phyloP scores from a whole-genome alignment of 2,797 vertebrate genomes.

The Sebastes paucispinis region DNA sequence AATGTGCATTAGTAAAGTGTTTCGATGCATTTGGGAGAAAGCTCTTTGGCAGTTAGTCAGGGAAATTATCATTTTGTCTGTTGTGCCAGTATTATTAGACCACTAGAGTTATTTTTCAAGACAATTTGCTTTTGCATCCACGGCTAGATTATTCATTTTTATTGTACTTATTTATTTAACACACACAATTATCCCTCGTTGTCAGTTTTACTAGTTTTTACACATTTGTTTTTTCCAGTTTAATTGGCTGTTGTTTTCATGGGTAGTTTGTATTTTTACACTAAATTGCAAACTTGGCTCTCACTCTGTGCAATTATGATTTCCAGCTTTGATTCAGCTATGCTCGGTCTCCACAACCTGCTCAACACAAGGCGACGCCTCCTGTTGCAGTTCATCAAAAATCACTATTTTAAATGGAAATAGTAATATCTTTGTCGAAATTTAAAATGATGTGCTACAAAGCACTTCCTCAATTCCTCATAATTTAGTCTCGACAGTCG shows the following conservation, averaged over 20 bases:
- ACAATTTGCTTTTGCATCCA: slow-evolving; percentile 1
- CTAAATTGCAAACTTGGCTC: slow-evolving; percentile 62
- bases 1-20: background rate
- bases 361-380: background rate
- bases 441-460: background rate
- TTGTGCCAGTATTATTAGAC: background rate
- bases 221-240: slow-evolving; percentile 24
- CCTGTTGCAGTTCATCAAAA: background rate
- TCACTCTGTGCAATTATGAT: slow-evolving; percentile 27
- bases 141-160: slow-evolving; percentile 20
- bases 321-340: slow-evolving; percentile 25
- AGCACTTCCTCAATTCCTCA: background rate
- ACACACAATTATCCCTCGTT: slow-evolving; percentile 24
- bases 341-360: slow-evolving; percentile 8
- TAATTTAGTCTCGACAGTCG: background rate
- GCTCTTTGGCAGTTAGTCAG: background rate
- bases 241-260: slow-evolving; percentile 59
- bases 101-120: slow-evolving; percentile 1
- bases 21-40: background rate
- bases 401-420: background rate
- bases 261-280: slow-evolving; percentile 52
- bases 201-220: slow-evolving; percentile 14
- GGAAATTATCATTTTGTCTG: background rate
- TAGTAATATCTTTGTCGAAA: background rate
- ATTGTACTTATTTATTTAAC: slow-evolving; percentile 33